These are phyloP conservation scores for Scaeva pyrastri DNA, from an alignment of 2,888 invertebrate species.

Conservation along the genomic window DNA sequence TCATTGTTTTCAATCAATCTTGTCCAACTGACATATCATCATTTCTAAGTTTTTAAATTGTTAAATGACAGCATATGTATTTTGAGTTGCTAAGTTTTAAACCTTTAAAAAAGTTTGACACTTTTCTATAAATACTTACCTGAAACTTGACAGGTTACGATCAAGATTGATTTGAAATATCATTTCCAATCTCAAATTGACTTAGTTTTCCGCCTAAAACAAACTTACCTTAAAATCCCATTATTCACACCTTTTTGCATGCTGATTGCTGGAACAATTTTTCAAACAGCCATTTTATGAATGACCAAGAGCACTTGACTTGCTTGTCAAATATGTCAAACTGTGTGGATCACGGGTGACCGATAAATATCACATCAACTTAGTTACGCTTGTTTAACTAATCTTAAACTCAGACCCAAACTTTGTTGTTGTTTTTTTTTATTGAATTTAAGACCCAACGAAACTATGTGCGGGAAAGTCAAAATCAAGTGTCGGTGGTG, in stretches of 20 bases:
- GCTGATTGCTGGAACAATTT: conserved; percentile 13
- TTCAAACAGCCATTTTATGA: conserved; percentile 11
- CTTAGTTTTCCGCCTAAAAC: no score
- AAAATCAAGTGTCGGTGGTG: conserved; percentile 31
- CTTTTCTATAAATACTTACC: no score
- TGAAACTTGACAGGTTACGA: no score
- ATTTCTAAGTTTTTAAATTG: no score
- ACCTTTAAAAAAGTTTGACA: no score
- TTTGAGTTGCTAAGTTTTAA: no score
- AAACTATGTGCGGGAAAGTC: neutral
- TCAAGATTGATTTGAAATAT: no score
- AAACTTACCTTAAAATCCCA: neutral
- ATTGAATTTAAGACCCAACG: conserved; percentile 28
- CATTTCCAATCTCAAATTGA: no score
- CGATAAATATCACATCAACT: conserved; percentile 55
- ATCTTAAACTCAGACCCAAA: conserved; percentile 15
- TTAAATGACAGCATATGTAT: no score
- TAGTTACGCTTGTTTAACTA: conserved; percentile 43
- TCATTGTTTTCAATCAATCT: no score
- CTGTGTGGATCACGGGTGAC: conserved; percentile 40
- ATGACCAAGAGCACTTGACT: conserved; percentile 61
- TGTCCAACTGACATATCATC: no score
- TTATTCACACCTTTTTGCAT: conserved; percentile 20
- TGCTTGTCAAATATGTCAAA: conserved; percentile 65
- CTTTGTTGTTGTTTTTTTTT: neutral